Conservation (phyloP, 2,888 invertebrate species). For the Pantelozetes paolii region DNA sequence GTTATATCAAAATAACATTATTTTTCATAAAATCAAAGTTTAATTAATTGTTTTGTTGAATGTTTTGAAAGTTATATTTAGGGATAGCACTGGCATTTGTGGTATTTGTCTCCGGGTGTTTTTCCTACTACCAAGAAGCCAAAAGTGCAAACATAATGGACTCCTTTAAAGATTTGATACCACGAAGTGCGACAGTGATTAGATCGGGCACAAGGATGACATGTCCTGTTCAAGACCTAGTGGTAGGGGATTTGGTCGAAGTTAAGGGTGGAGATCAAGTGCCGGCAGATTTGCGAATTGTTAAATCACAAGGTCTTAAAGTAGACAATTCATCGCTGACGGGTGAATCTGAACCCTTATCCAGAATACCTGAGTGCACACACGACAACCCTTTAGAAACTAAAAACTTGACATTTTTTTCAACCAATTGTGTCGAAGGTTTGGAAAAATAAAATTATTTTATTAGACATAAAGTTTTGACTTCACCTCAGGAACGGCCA, state of each 20-base stretch:
- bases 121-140: conserved; percentile 68
- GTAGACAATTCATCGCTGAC: conserved; percentile 67
- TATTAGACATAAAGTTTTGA: no score
- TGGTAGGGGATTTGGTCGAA: conserved; percentile 59
- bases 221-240: conserved; percentile 55
- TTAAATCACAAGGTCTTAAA: conserved; percentile 58
- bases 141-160: conserved; percentile 76
- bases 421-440: conserved; percentile 73
- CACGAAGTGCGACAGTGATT: conserved; percentile 53
- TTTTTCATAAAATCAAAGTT: no score
- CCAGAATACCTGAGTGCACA: conserved; percentile 62
- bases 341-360: conserved; percentile 70
- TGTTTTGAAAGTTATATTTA: conserved; percentile 59
- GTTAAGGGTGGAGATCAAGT: conserved; percentile 61
- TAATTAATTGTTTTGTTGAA: neutral
- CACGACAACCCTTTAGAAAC: conserved; percentile 69
- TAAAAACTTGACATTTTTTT: conserved; percentile 72
- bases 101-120: conserved; percentile 66
- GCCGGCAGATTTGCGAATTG: conserved; percentile 60
- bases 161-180: conserved; percentile 71
- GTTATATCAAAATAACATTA: no score
- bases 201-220: conserved; percentile 47
- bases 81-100: conserved; percentile 63
- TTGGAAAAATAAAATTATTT: no score
- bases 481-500: conserved; percentile 48